Evolutionary conservation across 2,888 invertebrate species (phyloP).

Genomic region (Automeris io): DNA sequence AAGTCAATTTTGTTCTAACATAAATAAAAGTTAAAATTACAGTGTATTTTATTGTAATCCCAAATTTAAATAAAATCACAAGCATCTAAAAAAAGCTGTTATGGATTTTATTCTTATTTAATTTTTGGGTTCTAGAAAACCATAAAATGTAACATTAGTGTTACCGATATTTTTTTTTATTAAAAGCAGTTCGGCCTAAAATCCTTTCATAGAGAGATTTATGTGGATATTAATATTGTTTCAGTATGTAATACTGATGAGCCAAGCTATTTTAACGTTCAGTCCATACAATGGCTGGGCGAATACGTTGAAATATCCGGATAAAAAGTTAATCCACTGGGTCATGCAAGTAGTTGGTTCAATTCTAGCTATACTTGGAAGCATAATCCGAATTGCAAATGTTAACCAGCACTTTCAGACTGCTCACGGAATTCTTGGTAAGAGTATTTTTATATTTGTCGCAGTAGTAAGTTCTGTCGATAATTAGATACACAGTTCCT

Average conservation of each 20-base stretch:
- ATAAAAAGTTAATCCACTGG: slow-evolving; percentile 37
- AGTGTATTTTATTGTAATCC: neutral
- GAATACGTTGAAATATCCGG: slow-evolving; percentile 25
- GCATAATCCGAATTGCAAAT: slow-evolving; percentile 26
- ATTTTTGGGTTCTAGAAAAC: neutral
- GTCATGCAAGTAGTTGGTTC: slow-evolving; percentile 44
- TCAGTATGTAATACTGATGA: slow-evolving; percentile 50
- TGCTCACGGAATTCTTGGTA: slow-evolving; percentile 40
- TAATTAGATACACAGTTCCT: too few relatives aligned
- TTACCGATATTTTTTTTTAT: slow-evolving; percentile 1
- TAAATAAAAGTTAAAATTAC: slow-evolving; percentile 4
- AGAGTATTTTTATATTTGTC: slow-evolving; percentile 14
- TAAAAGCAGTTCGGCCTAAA: neutral
- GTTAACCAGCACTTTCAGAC: slow-evolving; percentile 9
- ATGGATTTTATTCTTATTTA: slow-evolving; percentile 3
- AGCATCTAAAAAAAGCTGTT: slow-evolving; percentile 1
- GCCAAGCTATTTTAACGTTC: slow-evolving; percentile 39
- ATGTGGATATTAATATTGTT: slow-evolving; percentile 15
- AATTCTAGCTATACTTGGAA: slow-evolving; percentile 36
- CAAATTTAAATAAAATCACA: neutral
- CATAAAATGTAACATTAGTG: neutral
- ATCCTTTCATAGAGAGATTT: neutral
- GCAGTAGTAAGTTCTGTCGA: too few relatives aligned
- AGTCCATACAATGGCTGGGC: slow-evolving; percentile 42
- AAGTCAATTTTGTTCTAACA: slow-evolving; percentile 21